A percentile compares a stretch with the other conserved stretches of the same genome.
phyloP scores from a whole-genome alignment of 2,888 invertebrate species.

The Caenorhabditis wallacei region DNA sequence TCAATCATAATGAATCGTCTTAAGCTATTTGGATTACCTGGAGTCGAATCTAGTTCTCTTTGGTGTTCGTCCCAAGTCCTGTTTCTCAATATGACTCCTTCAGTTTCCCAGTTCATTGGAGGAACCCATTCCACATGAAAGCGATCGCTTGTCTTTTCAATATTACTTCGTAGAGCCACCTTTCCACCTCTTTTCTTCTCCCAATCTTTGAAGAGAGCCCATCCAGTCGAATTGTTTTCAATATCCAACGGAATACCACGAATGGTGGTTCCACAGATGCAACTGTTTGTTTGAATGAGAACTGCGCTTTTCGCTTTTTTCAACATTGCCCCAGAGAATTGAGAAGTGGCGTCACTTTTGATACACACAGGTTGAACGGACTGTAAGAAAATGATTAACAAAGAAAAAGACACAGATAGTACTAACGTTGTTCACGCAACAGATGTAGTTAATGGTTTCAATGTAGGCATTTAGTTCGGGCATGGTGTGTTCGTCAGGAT shows the following conservation, averaged over 20 bases:
- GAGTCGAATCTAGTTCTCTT: not conserved
- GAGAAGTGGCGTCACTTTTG: not conserved
- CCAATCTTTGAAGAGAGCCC: not conserved
- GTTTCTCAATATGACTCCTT: no score
- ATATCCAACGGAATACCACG: constrained; percentile 29
- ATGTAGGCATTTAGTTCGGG: constrained; percentile 2
- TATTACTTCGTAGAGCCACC: not conserved
- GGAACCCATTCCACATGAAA: constrained; percentile 22
- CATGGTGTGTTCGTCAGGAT: not conserved
- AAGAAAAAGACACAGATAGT: no score
- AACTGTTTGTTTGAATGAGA: not conserved
- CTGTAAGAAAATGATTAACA: no score
- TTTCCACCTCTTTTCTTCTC: not conserved
- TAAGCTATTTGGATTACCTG: no score
- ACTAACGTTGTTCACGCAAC: not conserved
- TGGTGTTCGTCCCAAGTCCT: not conserved
- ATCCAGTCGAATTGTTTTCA: not conserved
- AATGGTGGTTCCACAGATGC: not conserved
- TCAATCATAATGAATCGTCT: no score
- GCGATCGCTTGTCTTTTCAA: not conserved
- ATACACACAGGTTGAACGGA: not conserved
- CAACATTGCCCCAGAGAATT: not conserved
- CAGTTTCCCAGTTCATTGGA: not conserved
- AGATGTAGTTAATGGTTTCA: not conserved
- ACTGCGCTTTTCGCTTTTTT: not conserved